Base-by-base conservation (phyloP, 2,113 vertebrate genomes). In the Sander lucioperca region DNA sequence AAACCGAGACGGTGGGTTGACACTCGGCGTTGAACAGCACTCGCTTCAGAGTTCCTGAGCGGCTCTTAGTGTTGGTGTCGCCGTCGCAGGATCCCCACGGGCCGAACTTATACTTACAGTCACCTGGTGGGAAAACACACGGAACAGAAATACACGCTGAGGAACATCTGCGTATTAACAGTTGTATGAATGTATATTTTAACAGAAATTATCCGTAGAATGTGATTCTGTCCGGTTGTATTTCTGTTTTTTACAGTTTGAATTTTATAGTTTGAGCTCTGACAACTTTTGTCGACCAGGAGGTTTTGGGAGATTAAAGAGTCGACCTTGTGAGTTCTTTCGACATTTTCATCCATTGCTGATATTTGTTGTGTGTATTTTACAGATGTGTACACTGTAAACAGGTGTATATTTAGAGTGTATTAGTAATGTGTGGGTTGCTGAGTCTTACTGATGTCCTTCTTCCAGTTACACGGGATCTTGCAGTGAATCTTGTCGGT, bases 391-490 rank as follows among this genome's bases (percentile, higher is more conserved):
- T 45, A 33, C 5, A 33, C 33, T 33, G 33, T 33, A 33, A 33
- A 1, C 33, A 33, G 33, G 33, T 45, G 64, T 62, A 33, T 36
- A 30, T 36, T 3, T 4, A 13, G 30, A 39, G 30, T 62, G 59
- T 62, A 4, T 5, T 61, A 27, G 27, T 27, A 27, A 27, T 27
- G 2, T 61, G 58, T 36, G 30, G 36, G 56, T 58, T 30, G 30
- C 30, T 36, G 45, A 4, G 45, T 62, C 72, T 93, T 89, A 99
- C 97, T 96, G 95, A 99, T 97, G 82, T 97, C 96, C 92, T 97
- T 99, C 93, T 98, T 99, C 97, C 98, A 99, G 96, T 99, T 99
- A 94, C 98, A 99, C 33, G 97, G 97, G 77, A 99, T 96, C 93
- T 95, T 96, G 95, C 98, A 99, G 82, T 96, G 96, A 68, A 97